phyloP scores from a whole-genome alignment of 2,797 vertebrate genomes.

The Catamblyrhynchus diadema region DNA sequence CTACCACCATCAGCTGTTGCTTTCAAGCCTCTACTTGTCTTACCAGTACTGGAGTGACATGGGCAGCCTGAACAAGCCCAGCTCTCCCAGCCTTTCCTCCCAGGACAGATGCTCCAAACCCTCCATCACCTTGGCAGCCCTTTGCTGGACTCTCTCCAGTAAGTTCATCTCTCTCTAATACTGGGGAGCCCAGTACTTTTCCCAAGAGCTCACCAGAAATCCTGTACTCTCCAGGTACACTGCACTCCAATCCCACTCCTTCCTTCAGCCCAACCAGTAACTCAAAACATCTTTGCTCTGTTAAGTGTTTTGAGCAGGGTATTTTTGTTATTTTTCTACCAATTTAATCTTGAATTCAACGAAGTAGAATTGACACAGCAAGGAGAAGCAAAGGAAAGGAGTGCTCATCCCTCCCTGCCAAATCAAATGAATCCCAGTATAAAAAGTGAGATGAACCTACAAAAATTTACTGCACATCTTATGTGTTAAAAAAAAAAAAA shows the following conservation, averaged over 20 bases:
- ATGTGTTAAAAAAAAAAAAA: not conserved
- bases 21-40: not conserved
- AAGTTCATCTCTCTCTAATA: not conserved
- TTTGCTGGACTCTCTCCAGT: not conserved
- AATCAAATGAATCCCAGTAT: not conserved
- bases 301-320: not conserved
- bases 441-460: not conserved
- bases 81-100: not conserved
- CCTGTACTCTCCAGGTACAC: not conserved
- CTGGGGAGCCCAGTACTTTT: rapidly evolving
- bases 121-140: not conserved
- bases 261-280: not conserved
- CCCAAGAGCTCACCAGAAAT: not conserved
- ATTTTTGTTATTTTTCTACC: not conserved
- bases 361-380: not conserved
- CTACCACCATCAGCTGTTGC: not conserved
- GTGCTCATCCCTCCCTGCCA: not conserved
- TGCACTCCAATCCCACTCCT: not conserved
- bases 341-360: not conserved
- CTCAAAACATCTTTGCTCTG: not conserved
- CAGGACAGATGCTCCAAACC: not conserved
- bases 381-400: constrained; percentile 54
- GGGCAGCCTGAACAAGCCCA: not conserved
- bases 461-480: not conserved
- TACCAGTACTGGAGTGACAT: not conserved